Conservation (phyloP, 2,888 invertebrate species). For the Slavum lentiscoides region DNA sequence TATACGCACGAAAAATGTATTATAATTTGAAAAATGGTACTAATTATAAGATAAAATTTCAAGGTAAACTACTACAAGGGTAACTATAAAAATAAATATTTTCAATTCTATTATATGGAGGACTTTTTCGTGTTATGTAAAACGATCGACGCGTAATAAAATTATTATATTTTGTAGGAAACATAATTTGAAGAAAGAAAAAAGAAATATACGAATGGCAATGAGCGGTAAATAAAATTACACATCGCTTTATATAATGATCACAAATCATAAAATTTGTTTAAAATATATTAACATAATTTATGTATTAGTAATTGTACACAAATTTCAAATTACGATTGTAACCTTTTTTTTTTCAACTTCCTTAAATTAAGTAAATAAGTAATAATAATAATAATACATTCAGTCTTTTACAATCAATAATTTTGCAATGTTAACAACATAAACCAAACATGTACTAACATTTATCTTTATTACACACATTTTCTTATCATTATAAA, state of each 20-base stretch:
- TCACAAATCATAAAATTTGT: not conserved
- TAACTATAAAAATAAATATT: not conserved
- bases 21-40: too few relatives aligned
- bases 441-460: not conserved
- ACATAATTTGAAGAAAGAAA: not conserved
- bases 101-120: not conserved
- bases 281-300: not conserved
- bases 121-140: not conserved
- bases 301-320: not conserved
- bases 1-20: not conserved
- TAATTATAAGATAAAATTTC: not conserved
- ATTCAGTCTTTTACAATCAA: slow-evolving; percentile 33
- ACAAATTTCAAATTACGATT: not conserved
- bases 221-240: not conserved
- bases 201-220: not conserved
- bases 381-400: not conserved
- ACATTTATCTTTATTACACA: not conserved
- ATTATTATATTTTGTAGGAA: slow-evolving; percentile 10
- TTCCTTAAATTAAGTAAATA: not conserved
- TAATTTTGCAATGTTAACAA: not conserved
- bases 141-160: not conserved
- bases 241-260: not conserved
- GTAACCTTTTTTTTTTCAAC: not conserved
- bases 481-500: not conserved
- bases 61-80: not conserved